Evolutionary conservation across 2,113 vertebrate genomes (phyloP), one percentile per base, ranked within the genome.

Genomic region (Centropristis striata): DNA sequence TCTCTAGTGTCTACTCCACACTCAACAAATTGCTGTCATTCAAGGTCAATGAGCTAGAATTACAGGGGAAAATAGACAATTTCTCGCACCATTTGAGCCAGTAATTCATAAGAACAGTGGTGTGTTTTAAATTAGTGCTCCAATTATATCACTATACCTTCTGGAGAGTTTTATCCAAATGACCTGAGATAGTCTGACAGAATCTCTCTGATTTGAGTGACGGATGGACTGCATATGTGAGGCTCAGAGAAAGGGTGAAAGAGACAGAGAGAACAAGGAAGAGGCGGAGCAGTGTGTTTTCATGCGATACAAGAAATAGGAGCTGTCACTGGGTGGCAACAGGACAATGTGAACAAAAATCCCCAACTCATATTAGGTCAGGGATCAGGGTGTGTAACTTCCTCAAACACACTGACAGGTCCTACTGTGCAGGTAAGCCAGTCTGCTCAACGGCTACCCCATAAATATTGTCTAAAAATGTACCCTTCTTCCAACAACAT

Each of bases 41-140:
- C 90, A 91, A 92, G 93, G 92, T 93, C 91, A 93, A 93, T 87
- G 88, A 92, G 90, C 75, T 79, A 73, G 79, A 93, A 90, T 91
- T 88, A 87, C 79, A 58, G 58, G 67, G 67, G 53, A 86, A 91
- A 91, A 90, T 81, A 75, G 80, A 88, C 80, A 63, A 89, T 91
- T 90, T 89, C 80, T 63, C 71, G 86, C 89, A 85, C 80, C 86
- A 92, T 92, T 92, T 90, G 78, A 93, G 86, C 74, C 77, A 1
- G 71, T 88, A 88, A 89, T 92, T 92, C 74, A 83, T 90, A 90
- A 87, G 80, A 83, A 88, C 60, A 89, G 83, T 81, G 70, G 81
- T 79, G 82, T 88, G 70, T 83, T 93, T 89, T 75, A 85, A 89
- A 90, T 90, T 90, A 92, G 75, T 36, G 71, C 79, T 69, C 75